Evolutionary conservation across 2,113 vertebrate genomes (phyloP).

Genomic region (Gymnorhina tibicen): DNA sequence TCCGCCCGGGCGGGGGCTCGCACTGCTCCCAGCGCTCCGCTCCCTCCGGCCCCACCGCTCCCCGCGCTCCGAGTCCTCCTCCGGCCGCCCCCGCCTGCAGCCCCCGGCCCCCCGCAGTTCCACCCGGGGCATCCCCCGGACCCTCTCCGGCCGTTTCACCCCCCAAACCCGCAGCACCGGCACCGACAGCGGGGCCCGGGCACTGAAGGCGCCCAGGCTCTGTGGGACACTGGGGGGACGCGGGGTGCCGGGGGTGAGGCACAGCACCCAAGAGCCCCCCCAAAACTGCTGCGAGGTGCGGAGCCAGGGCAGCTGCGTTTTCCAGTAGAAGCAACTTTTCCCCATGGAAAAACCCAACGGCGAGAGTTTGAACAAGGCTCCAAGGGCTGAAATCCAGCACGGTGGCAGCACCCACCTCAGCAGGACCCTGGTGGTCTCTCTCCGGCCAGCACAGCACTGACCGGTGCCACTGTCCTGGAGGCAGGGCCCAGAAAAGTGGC

Average conservation of each 20-base stretch:
- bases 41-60: background rate
- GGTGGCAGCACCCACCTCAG: background rate
- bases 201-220: background rate
- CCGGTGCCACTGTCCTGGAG: background rate
- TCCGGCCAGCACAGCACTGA: accelerated
- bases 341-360: background rate
- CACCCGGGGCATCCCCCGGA: too few relatives aligned
- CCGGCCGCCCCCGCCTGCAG: background rate
- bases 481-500: background rate
- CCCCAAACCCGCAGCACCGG: background rate
- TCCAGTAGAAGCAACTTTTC: background rate
- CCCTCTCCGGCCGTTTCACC: background rate
- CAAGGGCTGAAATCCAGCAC: background rate
- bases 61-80: background rate
- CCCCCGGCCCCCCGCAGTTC: background rate
- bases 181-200: too few relatives aligned
- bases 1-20: background rate
- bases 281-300: background rate
- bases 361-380: accelerated
- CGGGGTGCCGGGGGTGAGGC: background rate
- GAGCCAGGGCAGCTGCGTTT: accelerated
- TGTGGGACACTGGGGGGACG: background rate
- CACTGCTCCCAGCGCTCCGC: background rate
- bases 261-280: background rate
- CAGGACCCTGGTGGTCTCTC: accelerated